Evolutionary conservation across 2,888 invertebrate genomes (phyloP), one percentile per base, ranked within the genome.

Genomic region (Suillia variegata): DNA sequence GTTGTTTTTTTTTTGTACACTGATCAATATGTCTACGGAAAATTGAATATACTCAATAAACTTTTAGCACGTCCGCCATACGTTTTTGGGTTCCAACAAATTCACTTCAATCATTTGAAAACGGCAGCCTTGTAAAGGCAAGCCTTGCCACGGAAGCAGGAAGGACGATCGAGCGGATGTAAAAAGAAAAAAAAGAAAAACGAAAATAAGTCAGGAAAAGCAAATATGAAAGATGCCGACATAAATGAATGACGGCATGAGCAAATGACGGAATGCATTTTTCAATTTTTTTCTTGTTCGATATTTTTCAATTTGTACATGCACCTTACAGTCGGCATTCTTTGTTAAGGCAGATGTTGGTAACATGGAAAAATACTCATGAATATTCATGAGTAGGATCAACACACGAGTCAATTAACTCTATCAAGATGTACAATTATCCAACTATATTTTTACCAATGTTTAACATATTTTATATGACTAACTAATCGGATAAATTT

Each of bases 11-110:
- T 31, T 33, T 48, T 17, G 47, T 60, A 13, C 17, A 42, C 56
- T 59, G 60, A 59, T 67, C 62, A 62, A 65, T 57, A 61, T 62
- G 63, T 65, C 65, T 61, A 56, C 48, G 50, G 48, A 57, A 56
- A 67, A 67, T 67, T 69, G 65, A 69, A 67, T 69, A 58, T 64
- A 65, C 63, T 66, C 64, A 62, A 67, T 68, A 67, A 68, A 67
- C 56, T 64, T 62, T 57, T 57, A 64, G 68, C 68, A 70, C 68
- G 66, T 68, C 59, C 64, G 58, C 55, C 18, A 51, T 59, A 59
- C 49, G 54, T 54, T 58, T 45, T 54, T 18, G 33, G 58, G 45
- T 48, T 58, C 34, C 58, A 31, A 38, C 26, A 50, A 49, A 49
- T 55, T 54, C 52, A 48, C 49, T 58, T 59, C 59, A 59, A 59